These are phyloP conservation scores for Girardinus metallicus DNA, from an alignment of 2,797 vertebrate genomes.

Conservation along the genomic window DNA sequence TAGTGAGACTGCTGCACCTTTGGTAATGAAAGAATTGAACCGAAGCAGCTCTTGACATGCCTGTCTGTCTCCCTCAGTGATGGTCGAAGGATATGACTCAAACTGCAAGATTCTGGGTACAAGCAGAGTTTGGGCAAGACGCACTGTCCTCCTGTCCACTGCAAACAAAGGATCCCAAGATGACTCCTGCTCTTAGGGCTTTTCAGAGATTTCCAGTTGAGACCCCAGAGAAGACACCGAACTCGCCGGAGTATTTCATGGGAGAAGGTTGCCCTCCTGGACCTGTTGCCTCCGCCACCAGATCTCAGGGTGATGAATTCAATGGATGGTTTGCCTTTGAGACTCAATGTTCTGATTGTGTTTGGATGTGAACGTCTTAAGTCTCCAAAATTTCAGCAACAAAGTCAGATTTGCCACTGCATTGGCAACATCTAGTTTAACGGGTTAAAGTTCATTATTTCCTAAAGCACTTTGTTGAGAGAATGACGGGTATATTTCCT, in stretches of 20 bases:
- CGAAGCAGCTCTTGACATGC: background rate
- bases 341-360: background rate
- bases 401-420: background rate
- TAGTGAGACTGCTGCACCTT: background rate
- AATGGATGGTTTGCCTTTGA: background rate
- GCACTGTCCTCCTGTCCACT: too few relatives aligned
- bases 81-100: background rate
- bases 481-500: background rate
- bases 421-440: background rate
- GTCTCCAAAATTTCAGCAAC: background rate
- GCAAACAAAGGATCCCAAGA: background rate
- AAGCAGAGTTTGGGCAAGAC: background rate
- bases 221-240: background rate
- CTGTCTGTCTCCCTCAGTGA: background rate
- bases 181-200: background rate
- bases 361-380: too few relatives aligned
- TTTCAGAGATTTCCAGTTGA: background rate
- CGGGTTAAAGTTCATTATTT: background rate
- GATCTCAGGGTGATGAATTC: background rate
- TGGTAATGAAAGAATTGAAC: background rate
- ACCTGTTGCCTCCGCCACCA: background rate
- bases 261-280: background rate
- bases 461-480: background rate
- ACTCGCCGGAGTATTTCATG: background rate
- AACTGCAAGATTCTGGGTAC: background rate